Conservation (phyloP, 2,113 vertebrate species). For the Plecturocebus donacophilus region DNA sequence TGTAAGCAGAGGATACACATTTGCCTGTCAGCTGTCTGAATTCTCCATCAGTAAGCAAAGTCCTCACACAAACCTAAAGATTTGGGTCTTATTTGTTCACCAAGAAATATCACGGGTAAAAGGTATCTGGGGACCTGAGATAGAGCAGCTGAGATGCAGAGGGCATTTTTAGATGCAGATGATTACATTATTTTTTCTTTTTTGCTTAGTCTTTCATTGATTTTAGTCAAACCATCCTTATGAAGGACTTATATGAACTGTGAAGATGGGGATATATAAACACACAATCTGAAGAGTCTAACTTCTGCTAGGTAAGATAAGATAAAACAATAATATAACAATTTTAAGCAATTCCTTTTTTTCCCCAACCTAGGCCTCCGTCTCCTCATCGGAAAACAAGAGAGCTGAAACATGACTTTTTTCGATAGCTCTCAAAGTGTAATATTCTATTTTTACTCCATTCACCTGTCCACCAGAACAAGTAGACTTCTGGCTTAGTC, state of each 20-base stretch:
- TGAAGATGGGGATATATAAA: neutral
- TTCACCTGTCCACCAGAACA: neutral
- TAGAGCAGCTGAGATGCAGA: neutral
- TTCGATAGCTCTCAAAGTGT: neutral
- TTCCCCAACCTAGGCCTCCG: neutral
- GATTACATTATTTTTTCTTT: neutral
- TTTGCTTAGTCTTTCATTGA: neutral
- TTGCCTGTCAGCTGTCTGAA: neutral
- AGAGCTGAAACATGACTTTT: neutral
- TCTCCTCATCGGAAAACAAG: constrained; percentile 45
- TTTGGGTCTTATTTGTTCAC: neutral
- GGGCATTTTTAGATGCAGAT: neutral
- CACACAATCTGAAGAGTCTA: neutral
- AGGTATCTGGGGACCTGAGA: neutral
- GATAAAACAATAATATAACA: neutral
- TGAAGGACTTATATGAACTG: neutral
- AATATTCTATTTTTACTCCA: neutral
- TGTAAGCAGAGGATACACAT: neutral
- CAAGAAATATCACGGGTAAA: neutral
- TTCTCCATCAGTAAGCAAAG: neutral
- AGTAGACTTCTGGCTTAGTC: neutral
- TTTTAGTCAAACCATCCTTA: neutral
- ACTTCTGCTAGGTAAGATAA: neutral
- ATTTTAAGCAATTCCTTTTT: neutral
- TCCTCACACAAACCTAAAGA: neutral